These are phyloP conservation scores for Brienomyrus brachyistius DNA, from an alignment of 2,113 vertebrate species.

Conservation along the genomic window DNA sequence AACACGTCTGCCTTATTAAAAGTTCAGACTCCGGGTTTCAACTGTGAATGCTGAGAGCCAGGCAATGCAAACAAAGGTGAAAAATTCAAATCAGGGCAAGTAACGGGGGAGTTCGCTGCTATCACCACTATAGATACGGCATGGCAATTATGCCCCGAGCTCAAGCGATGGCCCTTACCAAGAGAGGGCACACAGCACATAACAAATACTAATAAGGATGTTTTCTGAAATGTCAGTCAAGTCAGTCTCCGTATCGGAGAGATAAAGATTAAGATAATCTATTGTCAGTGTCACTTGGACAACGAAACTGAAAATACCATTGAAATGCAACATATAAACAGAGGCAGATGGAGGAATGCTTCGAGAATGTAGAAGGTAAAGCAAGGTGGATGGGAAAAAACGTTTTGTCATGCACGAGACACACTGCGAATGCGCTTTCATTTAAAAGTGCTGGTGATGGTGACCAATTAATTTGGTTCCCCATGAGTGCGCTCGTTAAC, in stretches of 20 bases:
- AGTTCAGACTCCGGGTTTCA: background rate
- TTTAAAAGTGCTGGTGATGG: background rate
- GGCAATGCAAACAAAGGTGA: background rate
- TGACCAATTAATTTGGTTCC: background rate
- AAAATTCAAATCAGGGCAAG: background rate
- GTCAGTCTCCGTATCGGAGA: background rate
- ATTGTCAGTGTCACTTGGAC: too few relatives aligned
- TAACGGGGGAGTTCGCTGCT: background rate
- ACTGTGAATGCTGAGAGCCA: background rate
- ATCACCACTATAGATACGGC: background rate
- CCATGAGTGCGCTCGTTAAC: background rate
- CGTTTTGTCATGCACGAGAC: background rate
- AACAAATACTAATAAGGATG: background rate
- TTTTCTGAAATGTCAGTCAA: background rate
- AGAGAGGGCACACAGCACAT: background rate
- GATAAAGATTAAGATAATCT: background rate
- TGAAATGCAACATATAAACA: background rate
- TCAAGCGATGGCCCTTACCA: background rate
- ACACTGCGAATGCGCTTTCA: background rate
- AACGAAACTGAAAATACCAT: too few relatives aligned
- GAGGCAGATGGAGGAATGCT: background rate
- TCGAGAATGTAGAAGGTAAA: background rate
- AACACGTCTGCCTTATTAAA: background rate
- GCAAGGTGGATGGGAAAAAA: background rate
- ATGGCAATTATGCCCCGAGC: background rate